Percentiles rank a stretch among this genome's conserved stretches.
These are phyloP conservation scores for Oenanthe melanoleuca DNA, from an alignment of 2,113 vertebrate species.

Conservation along the genomic window DNA sequence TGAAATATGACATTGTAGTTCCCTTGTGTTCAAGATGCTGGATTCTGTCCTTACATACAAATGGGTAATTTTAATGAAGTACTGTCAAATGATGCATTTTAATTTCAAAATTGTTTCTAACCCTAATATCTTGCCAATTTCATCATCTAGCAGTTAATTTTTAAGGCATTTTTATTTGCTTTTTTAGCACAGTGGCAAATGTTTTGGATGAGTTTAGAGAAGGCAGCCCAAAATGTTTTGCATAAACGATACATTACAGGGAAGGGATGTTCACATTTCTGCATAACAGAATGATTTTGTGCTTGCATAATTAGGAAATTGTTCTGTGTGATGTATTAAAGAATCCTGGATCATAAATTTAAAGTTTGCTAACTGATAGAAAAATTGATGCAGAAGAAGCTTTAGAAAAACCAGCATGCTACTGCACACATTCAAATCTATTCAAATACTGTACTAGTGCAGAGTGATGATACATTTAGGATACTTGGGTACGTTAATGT, in stretches of 20 bases:
- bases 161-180: background rate
- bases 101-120: background rate
- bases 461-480: background rate
- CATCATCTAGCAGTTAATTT: background rate
- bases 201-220: background rate
- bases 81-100: background rate
- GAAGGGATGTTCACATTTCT: background rate
- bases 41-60: background rate
- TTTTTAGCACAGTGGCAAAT: background rate
- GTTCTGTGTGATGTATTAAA: background rate
- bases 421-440: background rate
- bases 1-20: background rate
- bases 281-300: background rate
- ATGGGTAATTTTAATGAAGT: background rate
- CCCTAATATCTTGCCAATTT: background rate
- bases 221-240: background rate
- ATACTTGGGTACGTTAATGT: background rate
- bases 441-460: background rate
- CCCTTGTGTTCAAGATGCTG: background rate
- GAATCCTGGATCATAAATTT: background rate
- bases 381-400: background rate
- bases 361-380: background rate
- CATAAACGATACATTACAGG: background rate
- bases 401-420: background rate
- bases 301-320: background rate